A percentile compares a stretch with the other conserved stretches of the same genome.
Evolutionary conservation across 2,113 vertebrate genomes (phyloP).

Genomic region (Phoxinus phoxinus): DNA sequence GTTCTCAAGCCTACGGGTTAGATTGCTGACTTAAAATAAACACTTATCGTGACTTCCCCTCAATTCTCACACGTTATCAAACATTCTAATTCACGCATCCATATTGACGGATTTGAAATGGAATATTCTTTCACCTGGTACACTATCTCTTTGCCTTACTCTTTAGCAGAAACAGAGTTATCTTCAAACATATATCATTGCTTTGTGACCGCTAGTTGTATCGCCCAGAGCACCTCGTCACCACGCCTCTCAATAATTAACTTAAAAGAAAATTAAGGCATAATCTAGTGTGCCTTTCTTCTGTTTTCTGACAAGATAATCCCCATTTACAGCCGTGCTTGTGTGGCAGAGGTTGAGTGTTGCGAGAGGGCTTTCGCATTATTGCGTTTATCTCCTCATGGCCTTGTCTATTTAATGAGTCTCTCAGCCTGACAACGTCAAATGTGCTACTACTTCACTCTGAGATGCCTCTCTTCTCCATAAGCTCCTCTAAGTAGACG

Average conservation of each 20-base stretch:
- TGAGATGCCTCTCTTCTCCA: slow-evolving; percentile 8
- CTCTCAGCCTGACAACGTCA: slow-evolving; percentile 40
- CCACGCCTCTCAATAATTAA: slow-evolving; percentile 50
- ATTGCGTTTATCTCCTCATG: slow-evolving; percentile 51
- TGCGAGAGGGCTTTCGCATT: not conserved
- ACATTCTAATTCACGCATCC: not conserved
- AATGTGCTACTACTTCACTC: slow-evolving; percentile 23
- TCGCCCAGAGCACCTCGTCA: slow-evolving; percentile 25
- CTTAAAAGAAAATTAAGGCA: slow-evolving; percentile 54
- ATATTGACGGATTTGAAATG: not conserved
- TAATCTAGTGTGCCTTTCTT: slow-evolving; percentile 45
- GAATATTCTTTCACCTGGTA: not conserved
- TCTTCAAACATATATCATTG: slow-evolving; percentile 30
- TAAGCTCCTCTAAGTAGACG: slow-evolving; percentile 43
- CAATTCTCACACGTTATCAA: slow-evolving; percentile 3
- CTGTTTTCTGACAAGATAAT: slow-evolving; percentile 54
- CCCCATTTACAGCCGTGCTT: slow-evolving; percentile 1
- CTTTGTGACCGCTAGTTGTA: not conserved
- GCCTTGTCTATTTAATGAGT: slow-evolving; percentile 38
- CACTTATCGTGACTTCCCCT: not conserved
- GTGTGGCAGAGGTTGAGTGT: slow-evolving; percentile 18
- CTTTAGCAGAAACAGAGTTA: not conserved
- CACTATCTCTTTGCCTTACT: not conserved
- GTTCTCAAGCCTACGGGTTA: slow-evolving; percentile 1
- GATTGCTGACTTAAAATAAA: slow-evolving; percentile 18